Percentiles rank a stretch among this genome's conserved stretches.
phyloP scores from a whole-genome alignment of 1,140 invertebrate species.

The Drosophila suzukii region DNA sequence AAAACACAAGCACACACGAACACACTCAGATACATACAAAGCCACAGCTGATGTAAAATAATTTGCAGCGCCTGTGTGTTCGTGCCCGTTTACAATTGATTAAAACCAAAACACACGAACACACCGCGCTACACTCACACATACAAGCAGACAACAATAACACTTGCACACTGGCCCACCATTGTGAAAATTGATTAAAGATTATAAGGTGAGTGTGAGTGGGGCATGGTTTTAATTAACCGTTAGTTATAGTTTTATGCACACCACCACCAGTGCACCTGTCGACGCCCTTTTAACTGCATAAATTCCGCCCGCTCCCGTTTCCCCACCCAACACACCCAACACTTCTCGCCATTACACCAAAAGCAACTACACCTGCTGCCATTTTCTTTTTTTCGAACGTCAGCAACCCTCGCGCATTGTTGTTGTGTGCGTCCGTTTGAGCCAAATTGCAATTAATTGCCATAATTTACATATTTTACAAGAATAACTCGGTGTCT shows the following conservation, averaged over 20 bases:
- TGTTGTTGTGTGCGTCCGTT: slow-evolving; percentile 46
- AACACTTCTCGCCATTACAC: neutral
- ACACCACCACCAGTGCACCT: slow-evolving; percentile 11
- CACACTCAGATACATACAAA: slow-evolving; percentile 42
- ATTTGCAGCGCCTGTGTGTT: slow-evolving; percentile 73
- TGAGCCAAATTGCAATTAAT: slow-evolving; percentile 74
- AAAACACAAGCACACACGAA: slow-evolving; percentile 46
- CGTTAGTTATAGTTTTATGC: slow-evolving; percentile 54
- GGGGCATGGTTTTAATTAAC: slow-evolving; percentile 59
- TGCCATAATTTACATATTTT: slow-evolving; percentile 75
- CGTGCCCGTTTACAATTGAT: slow-evolving; percentile 77
- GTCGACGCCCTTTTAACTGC: slow-evolving; percentile 72
- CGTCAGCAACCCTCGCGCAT: slow-evolving; percentile 63
- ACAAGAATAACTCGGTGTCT: slow-evolving; percentile 40
- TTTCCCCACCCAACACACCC: slow-evolving; percentile 6
- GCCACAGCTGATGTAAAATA: slow-evolving; percentile 76
- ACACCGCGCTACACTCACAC: slow-evolving; percentile 17
- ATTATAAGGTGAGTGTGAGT: slow-evolving; percentile 70
- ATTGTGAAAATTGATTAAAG: slow-evolving; percentile 79
- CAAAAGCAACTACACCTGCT: slow-evolving; percentile 69
- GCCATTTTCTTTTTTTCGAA: slow-evolving; percentile 70
- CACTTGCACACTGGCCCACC: slow-evolving; percentile 32
- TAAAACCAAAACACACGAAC: slow-evolving; percentile 77
- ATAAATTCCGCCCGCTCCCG: slow-evolving; percentile 44
- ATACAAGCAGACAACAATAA: slow-evolving; percentile 25